Evolutionary conservation across 2,113 vertebrate genomes (phyloP).

Genomic region (Terrapene triunguis): DNA sequence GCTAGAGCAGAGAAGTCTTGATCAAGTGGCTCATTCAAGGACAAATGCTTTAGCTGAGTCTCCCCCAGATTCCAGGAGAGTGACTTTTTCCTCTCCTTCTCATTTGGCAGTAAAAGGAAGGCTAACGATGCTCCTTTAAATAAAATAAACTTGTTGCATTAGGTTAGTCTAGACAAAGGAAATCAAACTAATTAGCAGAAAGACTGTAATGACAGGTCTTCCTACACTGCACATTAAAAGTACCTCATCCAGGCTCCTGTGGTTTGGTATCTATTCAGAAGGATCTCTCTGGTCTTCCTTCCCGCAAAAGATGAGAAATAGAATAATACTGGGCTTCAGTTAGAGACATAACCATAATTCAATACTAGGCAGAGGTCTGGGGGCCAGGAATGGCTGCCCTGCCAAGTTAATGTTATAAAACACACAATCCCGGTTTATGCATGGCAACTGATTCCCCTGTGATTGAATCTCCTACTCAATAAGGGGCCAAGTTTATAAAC

Average conservation of each 20-base stretch:
- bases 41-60: constrained; percentile 31
- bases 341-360: constrained; percentile 73
- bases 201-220: constrained; percentile 47
- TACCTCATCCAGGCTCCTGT: constrained; percentile 77
- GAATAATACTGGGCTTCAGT: constrained; percentile 75
- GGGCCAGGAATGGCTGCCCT: constrained; percentile 20
- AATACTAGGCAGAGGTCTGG: constrained; percentile 49
- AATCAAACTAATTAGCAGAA: constrained; percentile 79
- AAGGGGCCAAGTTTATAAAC: constrained; percentile 68
- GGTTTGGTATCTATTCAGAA: constrained; percentile 76
- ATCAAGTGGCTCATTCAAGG: constrained; percentile 61
- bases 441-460: constrained; percentile 55
- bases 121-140: constrained; percentile 30
- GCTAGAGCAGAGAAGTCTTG: constrained; percentile 54
- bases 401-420: constrained; percentile 70
- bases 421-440: constrained; percentile 61
- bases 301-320: constrained; percentile 61
- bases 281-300: constrained; percentile 74
- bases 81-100: constrained; percentile 58
- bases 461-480: constrained; percentile 54
- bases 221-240: constrained; percentile 29
- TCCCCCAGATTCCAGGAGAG: constrained; percentile 61
- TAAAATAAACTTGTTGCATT: constrained; percentile 45
- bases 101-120: constrained; percentile 57
- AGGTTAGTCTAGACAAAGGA: constrained; percentile 80